Conservation (phyloP, 1,140 invertebrate species). For the Bradysia coprophila region DNA sequence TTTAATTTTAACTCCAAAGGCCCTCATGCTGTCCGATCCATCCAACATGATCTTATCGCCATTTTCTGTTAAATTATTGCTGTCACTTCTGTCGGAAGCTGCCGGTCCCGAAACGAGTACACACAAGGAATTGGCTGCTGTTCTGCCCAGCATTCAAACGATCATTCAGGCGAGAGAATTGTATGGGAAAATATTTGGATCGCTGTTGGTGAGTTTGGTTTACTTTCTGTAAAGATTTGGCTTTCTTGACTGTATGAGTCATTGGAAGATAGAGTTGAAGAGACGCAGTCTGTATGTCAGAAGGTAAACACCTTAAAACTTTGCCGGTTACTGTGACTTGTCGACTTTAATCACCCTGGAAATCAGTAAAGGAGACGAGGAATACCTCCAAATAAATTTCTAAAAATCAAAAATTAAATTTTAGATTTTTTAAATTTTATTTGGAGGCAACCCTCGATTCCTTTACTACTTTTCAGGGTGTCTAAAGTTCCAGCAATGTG, state of each 20-base stretch:
- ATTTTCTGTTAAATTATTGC: constrained; percentile 52
- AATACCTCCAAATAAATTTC: no score
- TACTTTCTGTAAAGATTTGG: constrained; percentile 1
- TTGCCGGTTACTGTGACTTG: no score
- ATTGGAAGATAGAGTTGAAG: no score
- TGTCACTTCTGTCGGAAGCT: constrained; percentile 54
- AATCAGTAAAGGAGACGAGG: no score
- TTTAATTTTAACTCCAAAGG: constrained; percentile 2
- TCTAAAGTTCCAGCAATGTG: no score
- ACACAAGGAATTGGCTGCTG: constrained; percentile 34
- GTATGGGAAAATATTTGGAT: constrained; percentile 28
- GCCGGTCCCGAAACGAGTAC: constrained; percentile 38
- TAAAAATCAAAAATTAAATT: no score
- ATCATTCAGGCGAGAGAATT: constrained; percentile 28
- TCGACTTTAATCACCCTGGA: no score
- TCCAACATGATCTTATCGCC: constrained; percentile 61
- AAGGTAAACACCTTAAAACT: no score
- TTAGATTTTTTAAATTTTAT: no score
- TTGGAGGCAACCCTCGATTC: no score
- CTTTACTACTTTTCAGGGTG: no score
- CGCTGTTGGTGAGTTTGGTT: constrained; percentile 23
- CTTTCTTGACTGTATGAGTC: neutral
- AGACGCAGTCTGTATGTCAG: no score
- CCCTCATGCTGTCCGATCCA: constrained; percentile 2
- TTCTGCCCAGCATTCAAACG: constrained; percentile 29